Base-by-base conservation (phyloP, 1,140 invertebrate species). In the Aleiodes sp. region DNA sequence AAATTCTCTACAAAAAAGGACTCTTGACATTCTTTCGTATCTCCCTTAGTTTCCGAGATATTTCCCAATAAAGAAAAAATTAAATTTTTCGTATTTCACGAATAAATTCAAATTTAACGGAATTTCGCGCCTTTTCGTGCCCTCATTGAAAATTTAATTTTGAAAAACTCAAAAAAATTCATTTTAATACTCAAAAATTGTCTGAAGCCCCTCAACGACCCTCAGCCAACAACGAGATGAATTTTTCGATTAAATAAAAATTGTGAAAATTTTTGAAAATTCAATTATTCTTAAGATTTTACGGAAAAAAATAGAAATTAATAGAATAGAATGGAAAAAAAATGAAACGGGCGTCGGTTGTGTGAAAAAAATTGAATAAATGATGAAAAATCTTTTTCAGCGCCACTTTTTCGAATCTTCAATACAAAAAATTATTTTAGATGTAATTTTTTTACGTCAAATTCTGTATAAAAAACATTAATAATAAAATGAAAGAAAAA, bases 381-480 rank as follows among this genome's bases (percentile, higher is more conserved):
- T 35, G 4, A 35, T 6, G 10, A 35, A 41, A 8, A n/a, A n/a
- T 41, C 39, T n/a, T 41, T 43, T 16, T 43, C 39, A 43, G 14
- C 39, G 39, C n/a, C 39, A 43, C 39, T 43, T 16, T 52, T 52
- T 52, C 16, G 3, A 52, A 52, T 9, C 4, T 52, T 21, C 46
- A 21, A 52, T 10, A 12, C 2, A 52, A 21, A 21, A 52, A 52
- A 52, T 52, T 52, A 52, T 52, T 52, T 52, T 52, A 52, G 46
- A 52, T 52, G 46, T 52, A 52, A 52, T 52, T 52, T 52, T 52
- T 52, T 52, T 52, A 52, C 46, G 26, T 24, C 19, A 52, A 43
- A 52, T 52, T 52, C 46, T 52, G 46, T 52, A 52, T 52, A 52
- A 52, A 46, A 52, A n/a, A n/a, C n/a, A n/a, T n/a, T n/a, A n/a